phyloP scores from a whole-genome alignment of 2,888 invertebrate species.

The Calameuta filiformis region DNA sequence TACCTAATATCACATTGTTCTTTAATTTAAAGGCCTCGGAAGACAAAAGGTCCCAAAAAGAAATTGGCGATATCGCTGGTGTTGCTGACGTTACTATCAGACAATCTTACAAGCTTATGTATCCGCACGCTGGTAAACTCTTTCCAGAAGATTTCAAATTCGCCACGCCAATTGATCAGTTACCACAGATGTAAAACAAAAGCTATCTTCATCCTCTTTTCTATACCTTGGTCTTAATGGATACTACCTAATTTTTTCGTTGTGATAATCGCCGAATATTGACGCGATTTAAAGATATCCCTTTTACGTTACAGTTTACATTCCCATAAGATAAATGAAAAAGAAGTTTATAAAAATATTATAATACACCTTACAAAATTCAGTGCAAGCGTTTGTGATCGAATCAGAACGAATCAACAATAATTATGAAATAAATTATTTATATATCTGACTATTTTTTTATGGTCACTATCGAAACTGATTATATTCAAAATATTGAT shows the following conservation, averaged over 20 bases:
- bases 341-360: neutral
- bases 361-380: neutral
- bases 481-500: neutral
- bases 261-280: neutral
- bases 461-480: neutral
- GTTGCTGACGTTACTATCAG: slow-evolving; percentile 98
- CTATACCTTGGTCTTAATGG: neutral
- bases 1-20: neutral
- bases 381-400: neutral
- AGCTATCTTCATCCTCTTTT: slow-evolving; percentile 1
- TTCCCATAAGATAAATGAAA: slow-evolving; percentile 21
- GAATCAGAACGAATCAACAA: neutral
- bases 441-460: neutral
- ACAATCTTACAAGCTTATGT: slow-evolving; percentile 97
- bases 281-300: slow-evolving; percentile 2
- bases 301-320: slow-evolving; percentile 22
- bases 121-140: slow-evolving; percentile 89
- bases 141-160: slow-evolving; percentile 98
- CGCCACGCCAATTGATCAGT: slow-evolving; percentile 91
- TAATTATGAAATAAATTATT: neutral
- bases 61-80: slow-evolving; percentile 98
- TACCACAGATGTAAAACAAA: slow-evolving; percentile 81
- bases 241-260: neutral
- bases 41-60: slow-evolving; percentile 94
- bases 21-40: slow-evolving; percentile 79